Evolutionary conservation across 2,888 invertebrate genomes (phyloP), one percentile per base, ranked within the genome.

Genomic region (Imbricaverruca yamaguchii): DNA sequence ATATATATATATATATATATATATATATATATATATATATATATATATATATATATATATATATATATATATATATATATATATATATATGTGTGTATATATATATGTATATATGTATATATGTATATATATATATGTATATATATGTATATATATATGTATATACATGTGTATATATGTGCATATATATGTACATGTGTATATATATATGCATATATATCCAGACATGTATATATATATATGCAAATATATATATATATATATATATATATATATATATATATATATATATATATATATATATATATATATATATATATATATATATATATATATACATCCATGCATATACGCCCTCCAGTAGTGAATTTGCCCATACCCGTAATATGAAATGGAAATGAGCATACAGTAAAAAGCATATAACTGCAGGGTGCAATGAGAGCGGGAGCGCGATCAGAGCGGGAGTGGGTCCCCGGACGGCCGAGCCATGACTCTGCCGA

Each of bases 91-190:
- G 65, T 65, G 65, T 65, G 65, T 65, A 23, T 65, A 23, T 65
- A 23, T 65, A 12, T 65, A 6, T 23, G 65, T 65, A 23, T 23
- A 23, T 65, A 23, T 23, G 65, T 65, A 12, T 23, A 23, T 65
- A 23, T 23, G 65, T 65, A 23, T 23, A 23, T 65, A 23, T 23
- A 23, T 65, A 23, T 65, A 23, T 65, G 65, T 65, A 23, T 23
- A 23, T 65, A 23, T 23, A 12, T 65, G 69, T 61, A 23, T 55
- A 12, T 82, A 39, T 80, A 21, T 18, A 59, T 81, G 63, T 69
- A 65, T 80, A 59, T 80, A 77, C 56, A 59, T 81, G 61, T 78
- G 80, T 79, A 77, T 21, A 15, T 15, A 23, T 81, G 39, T 18
- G 23, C 77, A 79, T 79, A 12, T 21, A 6, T 57, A 57, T 57